Evolutionary conservation across 2,113 vertebrate species (phyloP), one percentile per base, ranked within the genome.

Genomic region (Progne subis): DNA sequence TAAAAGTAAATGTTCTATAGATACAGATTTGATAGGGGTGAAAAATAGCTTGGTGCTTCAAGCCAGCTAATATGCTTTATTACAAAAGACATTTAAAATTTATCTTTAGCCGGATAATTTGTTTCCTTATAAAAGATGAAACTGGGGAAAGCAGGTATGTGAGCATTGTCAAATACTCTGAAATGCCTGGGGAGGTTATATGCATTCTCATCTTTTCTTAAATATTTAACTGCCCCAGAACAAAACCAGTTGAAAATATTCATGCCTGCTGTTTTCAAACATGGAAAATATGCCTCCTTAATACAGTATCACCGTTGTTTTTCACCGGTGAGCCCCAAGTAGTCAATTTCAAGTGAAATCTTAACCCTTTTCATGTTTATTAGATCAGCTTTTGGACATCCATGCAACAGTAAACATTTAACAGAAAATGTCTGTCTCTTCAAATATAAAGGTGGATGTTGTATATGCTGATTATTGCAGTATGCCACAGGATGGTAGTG

Each of bases 391-490:
- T 92, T 92, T 86, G 64, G 39, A 41, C 80, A 81, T 57, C 37
- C 37, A 5, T 90, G 85, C 64, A 94, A 44, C 49, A 92, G 82
- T 82, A 93, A 93, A 65, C 37, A 78, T 70, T 75, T 69, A 81
- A 68, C 25, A 96, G 64, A 94, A 90, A 88, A 96, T 68, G 37
- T 68, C 82, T 90, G 49, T 90, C 64, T 85, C 29, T 83, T 65
- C 67, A 74, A 41, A 46, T 70, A n/a, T 14, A 60, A 49, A 75
- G 52, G n/a, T 55, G 7, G 23, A 59, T 7, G 37, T 61, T 53
- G 6, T 29, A 18, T 52, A 14, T 92, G 69, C 37, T 86, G 84
- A 29, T 56, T 71, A 63, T 56, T 96, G 76, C 85, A 94, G 69
- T 76, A 44, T 92, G 53, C 19, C 68, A 74, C 57, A 78, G 68